These are phyloP conservation scores for Meloe dianella DNA, from an alignment of 2,888 invertebrate species.

Conservation along the genomic window DNA sequence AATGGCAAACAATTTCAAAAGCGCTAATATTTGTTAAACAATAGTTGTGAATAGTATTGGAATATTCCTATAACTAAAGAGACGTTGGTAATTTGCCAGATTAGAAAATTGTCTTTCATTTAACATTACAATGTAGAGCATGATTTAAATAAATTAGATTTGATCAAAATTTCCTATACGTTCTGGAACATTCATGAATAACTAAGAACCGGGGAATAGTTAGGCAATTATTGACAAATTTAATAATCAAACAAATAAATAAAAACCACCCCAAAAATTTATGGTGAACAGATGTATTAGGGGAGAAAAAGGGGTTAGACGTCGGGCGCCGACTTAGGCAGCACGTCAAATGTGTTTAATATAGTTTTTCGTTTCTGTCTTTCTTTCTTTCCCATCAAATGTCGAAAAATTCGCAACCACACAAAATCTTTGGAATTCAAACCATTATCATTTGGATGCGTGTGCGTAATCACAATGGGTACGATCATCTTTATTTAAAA, in stretches of 20 bases:
- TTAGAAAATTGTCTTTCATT: slow-evolving; percentile 36
- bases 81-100: slow-evolving; percentile 35
- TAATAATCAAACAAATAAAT: not conserved
- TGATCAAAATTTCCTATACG: slow-evolving; percentile 28
- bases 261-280: no score
- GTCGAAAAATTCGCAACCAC: no score
- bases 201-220: not conserved
- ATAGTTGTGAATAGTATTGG: not conserved
- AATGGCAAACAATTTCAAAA: not conserved
- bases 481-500: no score
- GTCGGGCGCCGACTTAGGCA: no score
- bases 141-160: slow-evolving; percentile 38
- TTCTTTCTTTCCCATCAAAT: no score
- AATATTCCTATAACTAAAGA: slow-evolving; percentile 26
- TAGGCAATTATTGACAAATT: not conserved
- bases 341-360: no score
- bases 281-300: no score
- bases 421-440: no score
- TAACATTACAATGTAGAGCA: slow-evolving; percentile 19
- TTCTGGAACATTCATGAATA: slow-evolving; percentile 28
- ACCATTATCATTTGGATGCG: no score
- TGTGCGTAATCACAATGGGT: no score
- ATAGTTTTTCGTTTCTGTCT: no score
- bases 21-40: not conserved
- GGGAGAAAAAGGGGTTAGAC: no score